Percentiles rank a stretch among this genome's conserved stretches.
Conservation (phyloP, 2,113 vertebrate genomes). For the Antennarius striatus region DNA sequence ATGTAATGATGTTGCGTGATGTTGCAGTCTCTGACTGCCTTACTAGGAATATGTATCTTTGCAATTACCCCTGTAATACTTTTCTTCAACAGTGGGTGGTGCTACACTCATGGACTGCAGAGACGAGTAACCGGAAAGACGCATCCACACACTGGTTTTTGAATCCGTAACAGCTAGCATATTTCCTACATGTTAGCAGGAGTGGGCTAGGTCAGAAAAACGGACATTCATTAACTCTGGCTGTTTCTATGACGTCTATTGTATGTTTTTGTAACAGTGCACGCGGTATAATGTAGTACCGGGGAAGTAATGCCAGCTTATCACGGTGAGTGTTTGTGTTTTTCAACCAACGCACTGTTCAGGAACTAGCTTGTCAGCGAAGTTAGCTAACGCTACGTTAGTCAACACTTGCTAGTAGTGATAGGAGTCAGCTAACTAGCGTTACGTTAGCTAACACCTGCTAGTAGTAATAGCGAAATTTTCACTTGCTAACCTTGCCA, state of each 20-base stretch:
- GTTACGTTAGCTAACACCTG: constrained; percentile 2
- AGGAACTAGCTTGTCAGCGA: constrained; percentile 17
- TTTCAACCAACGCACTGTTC: constrained; percentile 5
- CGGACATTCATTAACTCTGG: accelerated
- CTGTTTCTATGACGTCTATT: background rate
- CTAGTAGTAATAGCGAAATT: background rate
- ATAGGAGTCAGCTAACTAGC: constrained; percentile 14
- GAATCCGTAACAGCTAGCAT: constrained; percentile 48
- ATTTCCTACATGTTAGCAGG: constrained; percentile 2
- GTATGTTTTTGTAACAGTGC: background rate
- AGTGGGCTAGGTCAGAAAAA: constrained; percentile 3
- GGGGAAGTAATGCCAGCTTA: constrained; percentile 38
- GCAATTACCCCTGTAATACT: too few relatives aligned
- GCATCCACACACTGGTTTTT: constrained; percentile 41
- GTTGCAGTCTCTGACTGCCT: too few relatives aligned
- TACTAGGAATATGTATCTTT: too few relatives aligned
- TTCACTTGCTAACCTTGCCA: background rate
- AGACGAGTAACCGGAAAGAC: constrained; percentile 48
- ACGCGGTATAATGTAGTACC: constrained; percentile 31
- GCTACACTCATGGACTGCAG: background rate
- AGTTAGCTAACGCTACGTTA: constrained; percentile 27
- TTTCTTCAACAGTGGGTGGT: constrained; percentile 12
- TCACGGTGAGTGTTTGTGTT: constrained; percentile 41
- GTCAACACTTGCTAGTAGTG: constrained; percentile 3
- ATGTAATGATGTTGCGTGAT: too few relatives aligned